Evolutionary conservation across 2,113 vertebrate genomes (phyloP).

Genomic region (Crotalus tigris): DNA sequence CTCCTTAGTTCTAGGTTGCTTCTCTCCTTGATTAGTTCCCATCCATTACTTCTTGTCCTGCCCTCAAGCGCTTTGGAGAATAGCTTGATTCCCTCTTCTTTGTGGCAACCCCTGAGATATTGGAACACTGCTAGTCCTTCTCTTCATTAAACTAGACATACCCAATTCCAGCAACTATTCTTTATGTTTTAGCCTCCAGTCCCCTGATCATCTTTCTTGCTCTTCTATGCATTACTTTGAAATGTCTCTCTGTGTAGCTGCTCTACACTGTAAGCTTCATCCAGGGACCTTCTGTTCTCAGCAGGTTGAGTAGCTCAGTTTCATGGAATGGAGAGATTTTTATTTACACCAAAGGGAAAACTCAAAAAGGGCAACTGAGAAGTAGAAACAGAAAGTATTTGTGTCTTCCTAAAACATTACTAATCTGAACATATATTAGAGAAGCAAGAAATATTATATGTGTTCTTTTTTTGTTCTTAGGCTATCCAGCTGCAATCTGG

Average conservation of each 20-base stretch:
- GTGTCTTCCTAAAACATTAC: background rate
- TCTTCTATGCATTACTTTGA: background rate
- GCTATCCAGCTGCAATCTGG: conserved; percentile 91
- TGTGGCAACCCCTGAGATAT: no score
- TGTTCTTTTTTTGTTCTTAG: conserved; percentile 58
- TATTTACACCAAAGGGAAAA: background rate
- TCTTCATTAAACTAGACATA: no score
- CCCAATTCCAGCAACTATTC: no score
- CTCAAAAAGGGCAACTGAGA: background rate
- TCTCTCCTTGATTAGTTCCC: no score
- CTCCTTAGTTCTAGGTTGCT: no score
- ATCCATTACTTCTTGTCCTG: no score
- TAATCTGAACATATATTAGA: background rate
- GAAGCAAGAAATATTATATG: background rate
- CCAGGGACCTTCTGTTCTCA: background rate
- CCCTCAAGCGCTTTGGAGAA: no score
- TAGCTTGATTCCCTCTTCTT: no score
- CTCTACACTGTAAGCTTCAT: background rate
- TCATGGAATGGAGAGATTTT: background rate
- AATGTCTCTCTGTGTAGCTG: background rate
- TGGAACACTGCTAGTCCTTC: no score
- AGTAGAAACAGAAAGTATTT: background rate
- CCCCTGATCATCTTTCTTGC: no score
- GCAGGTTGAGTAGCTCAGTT: background rate
- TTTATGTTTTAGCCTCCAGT: no score